phyloP scores from a whole-genome alignment of 2,113 vertebrate genomes.

The Melanocharis versteri region DNA sequence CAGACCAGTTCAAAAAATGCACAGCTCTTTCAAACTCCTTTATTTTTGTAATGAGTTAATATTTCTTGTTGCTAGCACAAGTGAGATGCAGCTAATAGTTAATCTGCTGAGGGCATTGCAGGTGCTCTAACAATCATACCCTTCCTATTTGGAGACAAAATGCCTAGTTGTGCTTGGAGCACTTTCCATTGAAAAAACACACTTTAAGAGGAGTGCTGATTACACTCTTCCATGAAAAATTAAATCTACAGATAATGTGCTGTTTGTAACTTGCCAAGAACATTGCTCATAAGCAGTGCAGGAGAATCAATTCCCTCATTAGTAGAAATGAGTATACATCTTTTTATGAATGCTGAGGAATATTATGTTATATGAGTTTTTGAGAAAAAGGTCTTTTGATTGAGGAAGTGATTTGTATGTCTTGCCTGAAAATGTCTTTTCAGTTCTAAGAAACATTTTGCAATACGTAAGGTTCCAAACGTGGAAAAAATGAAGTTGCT shows the following conservation, averaged over 20 bases:
- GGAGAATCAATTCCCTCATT: constrained; percentile 14
- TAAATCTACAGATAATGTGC: not conserved
- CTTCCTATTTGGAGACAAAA: not conserved
- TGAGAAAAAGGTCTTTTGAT: not conserved
- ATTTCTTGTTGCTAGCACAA: not conserved
- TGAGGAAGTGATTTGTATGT: not conserved
- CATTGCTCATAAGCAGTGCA: not conserved
- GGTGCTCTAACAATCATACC: not conserved
- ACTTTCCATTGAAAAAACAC: not conserved
- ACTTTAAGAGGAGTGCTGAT: not conserved
- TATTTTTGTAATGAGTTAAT: not conserved
- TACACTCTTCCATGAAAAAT: constrained; percentile 23
- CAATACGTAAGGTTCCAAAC: not conserved
- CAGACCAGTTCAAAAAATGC: not conserved
- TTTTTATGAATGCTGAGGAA: not conserved
- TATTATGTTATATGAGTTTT: not conserved
- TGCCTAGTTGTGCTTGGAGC: not conserved
- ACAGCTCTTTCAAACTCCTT: not conserved
- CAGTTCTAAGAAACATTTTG: not conserved
- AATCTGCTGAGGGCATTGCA: not conserved
- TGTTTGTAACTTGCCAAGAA: constrained; percentile 9
- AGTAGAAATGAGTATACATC: not conserved
- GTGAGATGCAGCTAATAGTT: not conserved
- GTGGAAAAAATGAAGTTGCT: not conserved
- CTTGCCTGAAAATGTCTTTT: not conserved